A percentile compares a stretch with the other conserved stretches of the same genome.
phyloP scores from a whole-genome alignment of 2,113 vertebrate species.

The Gallinago paraguaiae region DNA sequence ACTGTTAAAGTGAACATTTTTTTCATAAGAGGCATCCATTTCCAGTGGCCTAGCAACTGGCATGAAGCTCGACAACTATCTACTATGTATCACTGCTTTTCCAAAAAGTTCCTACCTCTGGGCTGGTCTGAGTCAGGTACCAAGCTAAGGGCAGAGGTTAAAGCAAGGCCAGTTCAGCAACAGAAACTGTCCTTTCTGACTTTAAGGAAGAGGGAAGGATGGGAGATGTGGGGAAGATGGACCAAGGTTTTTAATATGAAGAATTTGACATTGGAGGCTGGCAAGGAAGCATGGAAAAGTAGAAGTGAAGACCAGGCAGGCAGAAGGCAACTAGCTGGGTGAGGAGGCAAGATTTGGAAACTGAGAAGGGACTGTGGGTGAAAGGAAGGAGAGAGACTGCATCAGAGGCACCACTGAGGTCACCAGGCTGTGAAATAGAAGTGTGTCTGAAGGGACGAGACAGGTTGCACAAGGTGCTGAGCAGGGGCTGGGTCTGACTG shows the following conservation, averaged over 20 bases:
- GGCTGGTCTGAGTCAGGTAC: background rate
- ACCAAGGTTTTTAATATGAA: background rate
- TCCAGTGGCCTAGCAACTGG: background rate
- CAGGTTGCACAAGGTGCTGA: fast-evolving
- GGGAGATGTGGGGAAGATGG: background rate
- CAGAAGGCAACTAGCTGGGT: background rate
- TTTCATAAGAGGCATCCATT: background rate
- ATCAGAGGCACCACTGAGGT: background rate
- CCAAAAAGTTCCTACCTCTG: background rate
- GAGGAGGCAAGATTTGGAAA: background rate
- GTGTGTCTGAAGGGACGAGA: background rate
- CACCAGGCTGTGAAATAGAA: background rate
- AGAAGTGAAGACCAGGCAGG: background rate
- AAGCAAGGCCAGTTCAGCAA: background rate
- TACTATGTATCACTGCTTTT: background rate
- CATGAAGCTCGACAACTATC: background rate
- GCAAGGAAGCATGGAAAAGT: background rate
- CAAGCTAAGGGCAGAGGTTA: background rate
- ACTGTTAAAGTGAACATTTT: background rate
- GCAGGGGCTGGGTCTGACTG: background rate
- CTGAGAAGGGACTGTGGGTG: background rate
- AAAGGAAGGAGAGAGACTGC: background rate
- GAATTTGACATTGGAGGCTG: background rate
- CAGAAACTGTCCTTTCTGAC: background rate
- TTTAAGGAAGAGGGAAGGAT: background rate